Evolutionary conservation across 2,888 invertebrate species (phyloP), one percentile per base, ranked within the genome.

Genomic region (Linyphia triangularis): DNA sequence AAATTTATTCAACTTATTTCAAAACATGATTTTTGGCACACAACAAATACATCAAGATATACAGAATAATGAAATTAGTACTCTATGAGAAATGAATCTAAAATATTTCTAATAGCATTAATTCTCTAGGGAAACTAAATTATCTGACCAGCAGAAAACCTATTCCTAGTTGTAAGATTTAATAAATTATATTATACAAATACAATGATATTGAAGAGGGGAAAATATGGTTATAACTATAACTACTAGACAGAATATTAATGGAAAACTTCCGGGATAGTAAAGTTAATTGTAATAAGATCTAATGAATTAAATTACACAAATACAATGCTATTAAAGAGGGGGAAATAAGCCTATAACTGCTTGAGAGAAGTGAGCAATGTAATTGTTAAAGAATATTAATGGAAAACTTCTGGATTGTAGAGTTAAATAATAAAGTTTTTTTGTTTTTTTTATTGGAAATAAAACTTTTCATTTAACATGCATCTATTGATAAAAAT

Each of bases 81-180:
- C 63, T 28, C 33, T n/a, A 19, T 30, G 26, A 79, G 16, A 30
- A 40, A 33, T n/a, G 16, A 43, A 26, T 26, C 33, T 33, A 10
- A 9, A 57, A 78, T 43, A 61, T 43, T 16, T 28, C 33, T 26
- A 9, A 13, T 9, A 40, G 61, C 1, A n/a, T 63, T 61, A 10
- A 24, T 61, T 40, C 43, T 65, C 43, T 28, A 67, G n/a, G 13
- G 9, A 40, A 9, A 9, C 30, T 33, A 51, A 69, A 57, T 24
- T 51, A 67, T 84, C 83, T 75, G 83, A 57, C 83, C 83, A 75
- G 83, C 83, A 84, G 83, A 75, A 83, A 65, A 40, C 9, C 16
- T 51, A n/a, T 51, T 16, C 13, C 51, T 51, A 51, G 16, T 43
- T 13, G 16, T 51, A 51, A 51, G 3, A 13, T 16, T 67, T 13